Evolutionary conservation across 2,888 invertebrate genomes (phyloP), one percentile per base, ranked within the genome.

Genomic region (Rhingia rostrata): DNA sequence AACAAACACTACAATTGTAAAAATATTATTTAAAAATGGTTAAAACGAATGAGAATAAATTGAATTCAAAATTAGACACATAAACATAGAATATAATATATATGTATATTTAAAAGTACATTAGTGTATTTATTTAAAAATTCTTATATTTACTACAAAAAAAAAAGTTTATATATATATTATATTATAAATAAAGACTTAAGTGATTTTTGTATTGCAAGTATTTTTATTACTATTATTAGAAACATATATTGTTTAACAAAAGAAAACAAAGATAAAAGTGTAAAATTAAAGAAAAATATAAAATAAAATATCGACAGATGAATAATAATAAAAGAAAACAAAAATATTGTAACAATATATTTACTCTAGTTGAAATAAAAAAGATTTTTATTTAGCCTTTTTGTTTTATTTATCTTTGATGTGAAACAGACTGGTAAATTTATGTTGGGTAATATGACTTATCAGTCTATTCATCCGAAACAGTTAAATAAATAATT

Each of bases 181-280:
- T 47, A 54, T 54, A 67, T 74, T 64, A 64, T 74, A 82, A 83
- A 86, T 83, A 86, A 81, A 86, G 86, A 86, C 82, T 86, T 85
- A 86, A 86, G 84, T 86, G 80, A 86, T 86, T 86, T 86, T 86
- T 86, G 86, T 86, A 86, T 86, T 86, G 82, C 79, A 86, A 86
- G 78, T 86, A 86, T 85, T 81, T 86, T 84, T 86, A 86, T 86
- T 86, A 82, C 86, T 84, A 82, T 82, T 84, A 82, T 75, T 82
- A 75, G 58, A 72, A 49, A 67, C 47, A 67, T 49, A 63, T 83
- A 67, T 86, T 78, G 80, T 79, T 86, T 77, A 84, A 74, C 74
- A 67, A 69, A 73, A 63, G 10, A 87, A 67, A 84, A 75, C 22
- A 63, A 69, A 74, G 66, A 54, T 39, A 61, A 45, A 75, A 67